Base-by-base conservation (phyloP, 2,113 vertebrate species). In the Panthera uncia region DNA sequence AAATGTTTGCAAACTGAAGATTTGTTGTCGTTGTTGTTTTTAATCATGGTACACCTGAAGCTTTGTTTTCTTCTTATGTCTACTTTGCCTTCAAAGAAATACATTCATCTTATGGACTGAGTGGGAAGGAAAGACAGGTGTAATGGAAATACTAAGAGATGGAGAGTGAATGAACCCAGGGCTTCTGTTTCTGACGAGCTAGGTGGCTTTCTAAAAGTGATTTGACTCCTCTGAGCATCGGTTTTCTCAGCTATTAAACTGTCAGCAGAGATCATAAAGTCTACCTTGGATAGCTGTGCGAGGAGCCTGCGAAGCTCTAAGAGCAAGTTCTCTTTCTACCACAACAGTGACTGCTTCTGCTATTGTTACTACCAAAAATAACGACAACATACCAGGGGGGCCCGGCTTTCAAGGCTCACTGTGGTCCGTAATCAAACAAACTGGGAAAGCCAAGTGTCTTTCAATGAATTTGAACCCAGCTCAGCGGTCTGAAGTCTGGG, bases 31-130 rank as follows among this genome's bases (percentile, higher is more conserved):
- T 45, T 1, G 45, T n/a, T 36, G 36, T n/a, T 73, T 57, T 4
- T 50, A 55, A 48, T 38, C 9, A 66, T 23, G 36, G 38, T 15
- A 50, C 66, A 10, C 10, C 41, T 57, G 33, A 57, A 23, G 63
- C 81, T 82, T 97, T 48, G 29, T 82, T 96, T 96, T 38, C 19
- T 48, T 73, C 11, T 78, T 82, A 14, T 14, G 9, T 71, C 50
- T 82, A 15, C 7, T 89, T 81, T 63, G 12, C 19, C 61, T 97
- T 90, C 45, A 81, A 57, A 65, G 69, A 50, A 71, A 76, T 21
- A 55, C 7, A 36, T 65, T 65, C 3, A 12, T 48, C 31, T 21
- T 5, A 68, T 3, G 4, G 52, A n/a, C 87, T 6, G 6, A 41
- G 10, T 48, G 29, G 57, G 6, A 79, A 83, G 86, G 69, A 48